Evolutionary conservation across 2,888 invertebrate genomes (phyloP).

Genomic region (Branchinecta sandiegonensis): DNA sequence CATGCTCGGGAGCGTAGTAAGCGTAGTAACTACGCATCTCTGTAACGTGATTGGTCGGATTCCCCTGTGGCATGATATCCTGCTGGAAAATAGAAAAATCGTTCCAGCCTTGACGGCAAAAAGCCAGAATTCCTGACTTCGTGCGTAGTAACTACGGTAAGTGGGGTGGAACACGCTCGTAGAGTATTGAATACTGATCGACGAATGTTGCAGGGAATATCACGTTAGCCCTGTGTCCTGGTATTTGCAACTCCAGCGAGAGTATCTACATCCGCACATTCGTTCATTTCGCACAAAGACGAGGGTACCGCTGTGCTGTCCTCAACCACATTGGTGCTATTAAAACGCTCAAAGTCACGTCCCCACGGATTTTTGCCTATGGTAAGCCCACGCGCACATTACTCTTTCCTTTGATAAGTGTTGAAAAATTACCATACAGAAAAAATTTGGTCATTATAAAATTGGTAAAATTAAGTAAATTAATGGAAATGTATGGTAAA

Average conservation of each 20-base stretch:
- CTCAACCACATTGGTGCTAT: conserved; percentile 87
- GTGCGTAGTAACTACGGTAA: too few species aligned
- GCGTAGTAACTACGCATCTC: too few species aligned
- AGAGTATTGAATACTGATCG: too few species aligned
- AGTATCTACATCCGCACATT: conserved; percentile 85
- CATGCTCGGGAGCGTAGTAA: too few species aligned
- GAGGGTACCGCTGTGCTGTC: conserved; percentile 81
- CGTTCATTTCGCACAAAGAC: conserved; percentile 77
- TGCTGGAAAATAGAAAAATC: too few species aligned
- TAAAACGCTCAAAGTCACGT: conserved; percentile 65
- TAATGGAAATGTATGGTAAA: too few species aligned
- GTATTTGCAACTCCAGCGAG: conserved; percentile 87
- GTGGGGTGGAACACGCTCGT: too few species aligned
- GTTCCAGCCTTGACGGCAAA: too few species aligned
- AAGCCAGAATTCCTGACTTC: too few species aligned
- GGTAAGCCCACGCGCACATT: conserved; percentile 43
- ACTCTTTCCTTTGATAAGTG: conserved; percentile 18
- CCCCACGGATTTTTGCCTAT: conserved; percentile 77
- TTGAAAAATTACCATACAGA: not conserved
- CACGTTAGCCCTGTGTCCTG: conserved; percentile 74
- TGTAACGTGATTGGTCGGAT: too few species aligned
- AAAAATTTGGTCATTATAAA: too few species aligned
- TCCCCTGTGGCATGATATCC: too few species aligned
- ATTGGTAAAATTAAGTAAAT: not conserved
- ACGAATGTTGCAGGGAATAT: conserved; percentile 52